These are phyloP conservation scores for Archivesica marissinica DNA, from an alignment of 1,140 invertebrate genomes.

Conservation along the genomic window DNA sequence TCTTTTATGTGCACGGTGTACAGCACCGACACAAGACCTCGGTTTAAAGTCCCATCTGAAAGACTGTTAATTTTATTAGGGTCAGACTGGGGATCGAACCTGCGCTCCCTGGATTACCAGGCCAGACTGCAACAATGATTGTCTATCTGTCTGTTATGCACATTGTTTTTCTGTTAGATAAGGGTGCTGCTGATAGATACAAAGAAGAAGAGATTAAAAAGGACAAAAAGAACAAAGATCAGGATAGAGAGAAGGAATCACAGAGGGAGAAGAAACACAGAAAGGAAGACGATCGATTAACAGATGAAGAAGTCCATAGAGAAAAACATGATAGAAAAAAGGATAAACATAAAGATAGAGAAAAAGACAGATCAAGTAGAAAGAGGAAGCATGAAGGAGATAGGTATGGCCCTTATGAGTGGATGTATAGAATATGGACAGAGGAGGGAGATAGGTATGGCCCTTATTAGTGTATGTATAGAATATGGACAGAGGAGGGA, in stretches of 20 bases:
- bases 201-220: conserved; percentile 72
- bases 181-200: conserved; percentile 79
- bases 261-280: conserved; percentile 50
- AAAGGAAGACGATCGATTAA: conserved; percentile 39
- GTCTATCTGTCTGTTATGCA: too few relatives aligned
- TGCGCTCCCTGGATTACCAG: too few relatives aligned
- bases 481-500: conserved; percentile 40
- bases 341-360: conserved; percentile 33
- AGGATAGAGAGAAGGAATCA: conserved; percentile 31
- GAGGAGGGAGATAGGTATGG: conserved; percentile 57
- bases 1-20: too few relatives aligned
- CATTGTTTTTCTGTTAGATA: too few relatives aligned
- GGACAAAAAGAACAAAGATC: conserved; percentile 48
- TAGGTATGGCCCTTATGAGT: conserved; percentile 40
- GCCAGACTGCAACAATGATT: too few relatives aligned
- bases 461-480: conserved; percentile 24
- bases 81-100: too few relatives aligned
- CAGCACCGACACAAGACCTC: too few relatives aligned
- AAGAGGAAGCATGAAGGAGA: conserved; percentile 61
- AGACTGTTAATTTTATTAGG: too few relatives aligned
- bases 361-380: conserved; percentile 43
- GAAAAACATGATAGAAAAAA: conserved; percentile 49
- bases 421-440: conserved; percentile 49
- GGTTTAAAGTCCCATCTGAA: too few relatives aligned
- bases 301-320: background rate